Evolutionary conservation across 2,797 vertebrate genomes (phyloP), one percentile per base, ranked within the genome.

Genomic region (Apodemus agrarius): DNA sequence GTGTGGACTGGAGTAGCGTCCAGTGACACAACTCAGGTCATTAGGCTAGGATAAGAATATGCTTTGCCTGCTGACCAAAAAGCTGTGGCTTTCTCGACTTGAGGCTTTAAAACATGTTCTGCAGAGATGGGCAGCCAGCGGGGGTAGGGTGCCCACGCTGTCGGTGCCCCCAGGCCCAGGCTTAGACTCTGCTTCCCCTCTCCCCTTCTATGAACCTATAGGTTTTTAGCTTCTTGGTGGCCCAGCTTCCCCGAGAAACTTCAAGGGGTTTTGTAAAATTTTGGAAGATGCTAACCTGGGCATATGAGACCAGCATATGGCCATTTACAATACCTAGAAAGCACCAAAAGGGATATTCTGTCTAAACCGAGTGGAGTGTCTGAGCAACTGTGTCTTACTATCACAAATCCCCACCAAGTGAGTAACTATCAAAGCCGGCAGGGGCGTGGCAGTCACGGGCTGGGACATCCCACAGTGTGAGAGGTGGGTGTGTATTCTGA

Each of bases 161-260:
- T 34, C 17, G 26, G 34, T 6, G 0, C n/a, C 75, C 43, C 19
- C 65, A 54, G 12, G 65, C 37, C 67, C 57, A 85, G 6, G 54
- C 24, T 80, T 21, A 63, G 29, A 72, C 57, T 83, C 75, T 29
- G 24, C 3, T 26, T 63, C 43, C 37, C 81, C 21, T 52, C 10
- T 49, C 10, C 4, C 83, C 29, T 65, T 84, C 57, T 19, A 31
- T 3, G 67, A 52, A 69, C 59, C 22, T 34, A 1, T 9, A 17
- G 34, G 72, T 46, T 9, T 57, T 94, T 49, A 40, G 80, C 40
- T 6, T 37, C 72, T 67, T 22, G 80, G 46, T 52, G 37, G 31
- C 75, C 97, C 95, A 40, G 49, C 95, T 91, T 94, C 67, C 76
- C 54, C 54, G 3, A 75, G 69, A 54, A 40, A 57, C 82, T n/a